Evolutionary conservation across 2,888 invertebrate species (phyloP).

Genomic region (Trimorus sp.): DNA sequence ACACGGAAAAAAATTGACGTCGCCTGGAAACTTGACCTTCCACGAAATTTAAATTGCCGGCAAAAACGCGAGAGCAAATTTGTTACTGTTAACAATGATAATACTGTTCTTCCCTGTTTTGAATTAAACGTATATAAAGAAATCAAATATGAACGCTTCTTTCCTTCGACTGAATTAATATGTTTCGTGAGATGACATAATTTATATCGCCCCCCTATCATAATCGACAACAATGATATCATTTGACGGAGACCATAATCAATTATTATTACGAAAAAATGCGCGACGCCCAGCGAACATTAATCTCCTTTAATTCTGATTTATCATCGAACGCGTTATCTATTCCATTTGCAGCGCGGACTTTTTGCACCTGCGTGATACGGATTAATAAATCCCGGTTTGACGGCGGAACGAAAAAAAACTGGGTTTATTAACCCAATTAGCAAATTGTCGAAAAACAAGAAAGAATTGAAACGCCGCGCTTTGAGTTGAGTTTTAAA

Average conservation of each 20-base stretch:
- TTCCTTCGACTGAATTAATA: too few relatives aligned
- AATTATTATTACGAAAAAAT: slow-evolving; percentile 23
- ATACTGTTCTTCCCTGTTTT: too few relatives aligned
- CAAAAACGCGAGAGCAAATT: too few relatives aligned
- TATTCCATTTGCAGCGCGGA: slow-evolving; percentile 29
- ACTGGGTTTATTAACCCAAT: slow-evolving; percentile 35
- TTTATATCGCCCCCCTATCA: too few relatives aligned
- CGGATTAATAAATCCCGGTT: slow-evolving; percentile 37
- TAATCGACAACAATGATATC: too few relatives aligned
- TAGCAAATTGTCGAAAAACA: slow-evolving; percentile 30
- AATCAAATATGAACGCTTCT: too few relatives aligned
- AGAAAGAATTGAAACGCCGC: neutral
- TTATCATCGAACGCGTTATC: slow-evolving; percentile 36
- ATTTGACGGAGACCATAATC: neutral
- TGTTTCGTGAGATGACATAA: too few relatives aligned
- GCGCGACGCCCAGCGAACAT: slow-evolving; percentile 13
- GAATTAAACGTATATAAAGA: too few relatives aligned
- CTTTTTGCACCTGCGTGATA: slow-evolving; percentile 51
- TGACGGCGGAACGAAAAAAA: slow-evolving; percentile 13
- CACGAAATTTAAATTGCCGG: too few relatives aligned
- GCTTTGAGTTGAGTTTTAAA: neutral
- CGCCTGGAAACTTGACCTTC: too few relatives aligned
- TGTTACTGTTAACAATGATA: too few relatives aligned
- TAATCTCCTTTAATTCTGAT: slow-evolving; percentile 44
- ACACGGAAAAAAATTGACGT: too few relatives aligned